Evolutionary conservation across 2,113 vertebrate species (phyloP).

Genomic region (Xerus inauris): DNA sequence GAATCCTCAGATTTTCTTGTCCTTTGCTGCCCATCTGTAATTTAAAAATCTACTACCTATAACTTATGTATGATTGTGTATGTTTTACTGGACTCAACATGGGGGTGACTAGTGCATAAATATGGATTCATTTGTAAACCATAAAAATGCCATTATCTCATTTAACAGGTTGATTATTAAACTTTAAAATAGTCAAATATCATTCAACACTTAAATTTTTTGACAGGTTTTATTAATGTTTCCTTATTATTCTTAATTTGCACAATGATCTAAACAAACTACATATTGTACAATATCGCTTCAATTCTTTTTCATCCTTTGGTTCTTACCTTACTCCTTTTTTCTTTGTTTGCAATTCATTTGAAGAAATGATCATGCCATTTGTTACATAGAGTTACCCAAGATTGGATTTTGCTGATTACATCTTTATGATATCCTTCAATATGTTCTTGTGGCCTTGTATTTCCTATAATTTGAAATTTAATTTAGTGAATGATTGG

Average conservation of each 20-base stretch:
- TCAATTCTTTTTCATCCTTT: background rate
- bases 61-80: background rate
- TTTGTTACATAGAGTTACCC: background rate
- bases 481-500: background rate
- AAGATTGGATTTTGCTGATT: background rate
- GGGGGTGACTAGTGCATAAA: background rate
- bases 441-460: background rate
- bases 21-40: background rate
- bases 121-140: background rate
- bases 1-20: background rate
- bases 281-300: background rate
- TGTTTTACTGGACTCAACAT: background rate
- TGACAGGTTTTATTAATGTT: background rate
- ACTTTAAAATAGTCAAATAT: background rate
- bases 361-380: background rate
- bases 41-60: background rate
- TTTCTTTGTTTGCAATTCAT: background rate
- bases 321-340: background rate
- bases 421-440: background rate
- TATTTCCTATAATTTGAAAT: background rate
- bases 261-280: background rate
- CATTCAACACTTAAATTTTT: background rate
- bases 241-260: background rate
- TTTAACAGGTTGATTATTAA: background rate
- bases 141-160: background rate